phyloP scores from a whole-genome alignment of 2,888 invertebrate species.

The Cryptus armator region DNA sequence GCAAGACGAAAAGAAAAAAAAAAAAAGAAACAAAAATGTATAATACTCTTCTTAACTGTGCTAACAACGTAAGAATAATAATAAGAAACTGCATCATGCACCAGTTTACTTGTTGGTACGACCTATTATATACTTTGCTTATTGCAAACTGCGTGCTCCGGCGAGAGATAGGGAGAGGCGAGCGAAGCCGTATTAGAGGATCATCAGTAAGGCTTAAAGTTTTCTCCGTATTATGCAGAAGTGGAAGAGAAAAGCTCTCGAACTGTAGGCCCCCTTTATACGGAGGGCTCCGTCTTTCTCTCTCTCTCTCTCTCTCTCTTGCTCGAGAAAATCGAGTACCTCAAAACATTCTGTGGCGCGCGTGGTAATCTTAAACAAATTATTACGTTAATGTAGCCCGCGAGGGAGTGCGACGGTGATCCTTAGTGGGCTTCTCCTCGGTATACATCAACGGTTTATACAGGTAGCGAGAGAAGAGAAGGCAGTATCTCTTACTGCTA shows the following conservation, averaged over 20 bases:
- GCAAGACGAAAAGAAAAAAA: conserved; percentile 3
- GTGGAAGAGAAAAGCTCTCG: conserved; percentile 39
- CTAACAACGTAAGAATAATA: conserved; percentile 22
- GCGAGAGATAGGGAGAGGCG: not conserved
- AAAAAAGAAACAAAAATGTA: conserved; percentile 1
- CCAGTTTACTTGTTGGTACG: conserved; percentile 4
- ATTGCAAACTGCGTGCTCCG: conserved; percentile 36
- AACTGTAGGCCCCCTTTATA: conserved; percentile 29
- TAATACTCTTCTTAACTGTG: conserved; percentile 49
- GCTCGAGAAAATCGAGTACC: conserved; percentile 36
- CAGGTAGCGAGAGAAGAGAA: not conserved
- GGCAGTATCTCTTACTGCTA: conserved; percentile 15
- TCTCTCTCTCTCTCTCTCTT: conserved; percentile 4
- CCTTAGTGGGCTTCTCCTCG: not conserved
- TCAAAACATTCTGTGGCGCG: conserved; percentile 49
- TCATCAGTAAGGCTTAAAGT: conserved; percentile 48
- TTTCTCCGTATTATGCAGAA: conserved; percentile 50
- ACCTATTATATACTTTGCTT: conserved; percentile 52
- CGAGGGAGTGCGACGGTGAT: conserved; percentile 9
- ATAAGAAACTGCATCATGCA: not conserved
- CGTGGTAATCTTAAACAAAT: conserved; percentile 69
- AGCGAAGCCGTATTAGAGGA: conserved; percentile 48
- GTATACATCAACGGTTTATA: not conserved
- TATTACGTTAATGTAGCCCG: conserved; percentile 69
- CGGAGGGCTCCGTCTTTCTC: not conserved